These are phyloP conservation scores for Eupeodes luniger DNA, from an alignment of 2,888 invertebrate species.

Conservation along the genomic window DNA sequence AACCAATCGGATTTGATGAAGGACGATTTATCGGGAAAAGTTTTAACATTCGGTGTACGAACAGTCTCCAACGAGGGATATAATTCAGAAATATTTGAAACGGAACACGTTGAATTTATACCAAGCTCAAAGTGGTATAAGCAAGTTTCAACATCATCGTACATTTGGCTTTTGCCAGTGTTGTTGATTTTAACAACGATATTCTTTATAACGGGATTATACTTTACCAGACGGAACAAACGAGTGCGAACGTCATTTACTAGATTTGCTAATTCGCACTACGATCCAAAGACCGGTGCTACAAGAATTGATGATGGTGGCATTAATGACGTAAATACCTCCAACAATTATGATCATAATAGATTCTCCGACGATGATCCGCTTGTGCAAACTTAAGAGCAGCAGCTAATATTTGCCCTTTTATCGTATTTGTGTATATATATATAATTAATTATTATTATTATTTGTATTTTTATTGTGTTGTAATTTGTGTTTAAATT, in stretches of 20 bases:
- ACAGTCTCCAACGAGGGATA: constrained; percentile 85
- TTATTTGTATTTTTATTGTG: constrained; percentile 68
- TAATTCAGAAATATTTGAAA: constrained; percentile 77
- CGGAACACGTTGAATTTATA: constrained; percentile 77
- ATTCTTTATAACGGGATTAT: constrained; percentile 85
- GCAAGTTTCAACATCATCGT: constrained; percentile 58
- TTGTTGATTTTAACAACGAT: constrained; percentile 86
- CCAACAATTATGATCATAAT: constrained; percentile 94
- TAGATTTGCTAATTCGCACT: constrained; percentile 92
- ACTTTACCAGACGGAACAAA: constrained; percentile 89
- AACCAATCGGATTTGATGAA: constrained; percentile 82
- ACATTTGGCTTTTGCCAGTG: constrained; percentile 57
- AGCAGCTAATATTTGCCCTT: constrained; percentile 10
- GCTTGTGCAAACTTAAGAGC: constrained; percentile 86
- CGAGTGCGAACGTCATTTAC: constrained; percentile 91
- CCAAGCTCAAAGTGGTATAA: constrained; percentile 76
- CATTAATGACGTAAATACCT: constrained; percentile 90
- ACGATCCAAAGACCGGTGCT: constrained; percentile 93
- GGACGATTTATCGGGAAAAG: constrained; percentile 84
- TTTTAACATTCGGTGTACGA: constrained; percentile 88
- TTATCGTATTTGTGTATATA: constrained; percentile 36
- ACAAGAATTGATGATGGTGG: constrained; percentile 92
- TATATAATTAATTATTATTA: constrained; percentile 49
- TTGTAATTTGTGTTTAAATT: constrained; percentile 61
- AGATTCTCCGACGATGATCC: constrained; percentile 97